phyloP scores from a whole-genome alignment of 2,797 vertebrate genomes.

The Eidolon dupreanum region DNA sequence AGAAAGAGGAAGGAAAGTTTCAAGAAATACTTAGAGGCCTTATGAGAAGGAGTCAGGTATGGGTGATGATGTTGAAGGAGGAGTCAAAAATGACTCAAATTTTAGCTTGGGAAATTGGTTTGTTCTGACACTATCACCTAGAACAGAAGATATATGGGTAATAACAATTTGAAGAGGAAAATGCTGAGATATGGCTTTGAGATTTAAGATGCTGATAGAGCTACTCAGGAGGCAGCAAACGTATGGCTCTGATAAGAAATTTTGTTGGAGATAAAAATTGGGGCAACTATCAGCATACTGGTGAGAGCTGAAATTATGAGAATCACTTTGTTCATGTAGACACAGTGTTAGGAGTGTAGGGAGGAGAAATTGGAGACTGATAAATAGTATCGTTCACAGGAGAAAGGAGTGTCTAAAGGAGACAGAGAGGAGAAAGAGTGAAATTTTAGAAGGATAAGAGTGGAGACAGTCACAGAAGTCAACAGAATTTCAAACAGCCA shows the following conservation, averaged over 20 bases:
- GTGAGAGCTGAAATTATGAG: neutral
- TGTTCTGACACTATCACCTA: neutral
- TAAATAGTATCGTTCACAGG: neutral
- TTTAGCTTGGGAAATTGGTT: neutral
- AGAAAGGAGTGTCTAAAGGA: neutral
- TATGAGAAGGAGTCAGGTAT: neutral
- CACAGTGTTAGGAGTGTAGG: neutral
- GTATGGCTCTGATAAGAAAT: neutral
- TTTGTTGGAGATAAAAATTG: neutral
- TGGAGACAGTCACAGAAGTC: neutral
- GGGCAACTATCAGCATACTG: neutral
- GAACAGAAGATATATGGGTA: neutral
- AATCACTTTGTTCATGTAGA: neutral
- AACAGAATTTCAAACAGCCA: neutral
- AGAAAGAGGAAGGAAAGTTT: neutral
- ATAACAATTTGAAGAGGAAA: neutral
- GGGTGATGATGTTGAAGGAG: neutral
- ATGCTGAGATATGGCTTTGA: neutral
- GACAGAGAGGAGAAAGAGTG: neutral
- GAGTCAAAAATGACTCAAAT: neutral
- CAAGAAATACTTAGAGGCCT: neutral
- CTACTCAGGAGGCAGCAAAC: neutral
- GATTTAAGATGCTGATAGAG: neutral
- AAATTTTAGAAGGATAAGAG: neutral
- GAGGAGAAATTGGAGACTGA: neutral